A percentile compares a stretch with the other conserved stretches of the same genome.
phyloP scores from a whole-genome alignment of 2,113 vertebrate genomes.

The Xiphophorus couchianus region DNA sequence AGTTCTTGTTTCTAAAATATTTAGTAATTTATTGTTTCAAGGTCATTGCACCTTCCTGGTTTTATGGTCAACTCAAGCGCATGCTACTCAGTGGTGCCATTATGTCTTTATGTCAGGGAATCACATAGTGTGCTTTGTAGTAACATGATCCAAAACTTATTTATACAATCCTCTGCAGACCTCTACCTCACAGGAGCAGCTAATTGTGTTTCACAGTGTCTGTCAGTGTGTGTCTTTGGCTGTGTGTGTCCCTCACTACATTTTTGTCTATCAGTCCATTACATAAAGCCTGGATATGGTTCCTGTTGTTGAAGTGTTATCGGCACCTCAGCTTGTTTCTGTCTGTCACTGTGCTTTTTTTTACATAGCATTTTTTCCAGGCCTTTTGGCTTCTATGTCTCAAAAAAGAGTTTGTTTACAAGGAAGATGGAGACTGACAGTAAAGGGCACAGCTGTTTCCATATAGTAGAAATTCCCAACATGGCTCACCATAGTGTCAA shows the following conservation, averaged over 20 bases:
- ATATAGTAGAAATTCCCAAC: neutral
- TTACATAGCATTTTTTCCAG: neutral
- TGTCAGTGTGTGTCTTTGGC: constrained; percentile 14
- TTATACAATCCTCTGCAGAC: constrained; percentile 43
- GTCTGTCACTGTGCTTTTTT: neutral
- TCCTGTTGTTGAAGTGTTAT: neutral
- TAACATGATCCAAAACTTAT: constrained; percentile 51
- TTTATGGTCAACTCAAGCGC: constrained; percentile 17
- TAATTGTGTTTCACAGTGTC: constrained; percentile 34
- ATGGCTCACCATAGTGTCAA: neutral
- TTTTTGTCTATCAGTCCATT: neutral
- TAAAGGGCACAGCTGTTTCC: neutral
- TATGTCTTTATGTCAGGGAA: constrained; percentile 29
- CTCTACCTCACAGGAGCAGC: constrained; percentile 36
- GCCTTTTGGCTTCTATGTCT: neutral
- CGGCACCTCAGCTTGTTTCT: constrained; percentile 2
- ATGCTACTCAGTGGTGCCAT: constrained; percentile 32
- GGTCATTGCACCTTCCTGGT: constrained; percentile 4
- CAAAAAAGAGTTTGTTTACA: constrained; percentile 16
- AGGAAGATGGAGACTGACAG: neutral
- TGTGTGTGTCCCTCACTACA: constrained; percentile 9
- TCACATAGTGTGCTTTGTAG: constrained; percentile 25
- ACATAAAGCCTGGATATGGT: neutral
- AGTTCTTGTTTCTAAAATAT: neutral
- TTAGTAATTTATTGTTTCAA: neutral